These are phyloP conservation scores for Myrmophylax atrothorax DNA, from an alignment of 2,113 vertebrate species.

Conservation along the genomic window DNA sequence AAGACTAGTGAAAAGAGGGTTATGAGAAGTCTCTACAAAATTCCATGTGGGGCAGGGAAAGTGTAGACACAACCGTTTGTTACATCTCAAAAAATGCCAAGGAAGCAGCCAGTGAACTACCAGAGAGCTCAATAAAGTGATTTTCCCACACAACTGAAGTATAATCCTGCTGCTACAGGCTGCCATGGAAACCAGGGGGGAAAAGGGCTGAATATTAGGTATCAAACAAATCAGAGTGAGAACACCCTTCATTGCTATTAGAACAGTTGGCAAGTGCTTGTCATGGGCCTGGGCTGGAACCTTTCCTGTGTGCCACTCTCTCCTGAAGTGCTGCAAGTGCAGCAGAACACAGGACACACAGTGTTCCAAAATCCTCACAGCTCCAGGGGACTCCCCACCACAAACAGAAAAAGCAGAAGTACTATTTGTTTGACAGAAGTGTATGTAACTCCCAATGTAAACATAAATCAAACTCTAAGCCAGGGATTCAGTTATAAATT, in stretches of 20 bases:
- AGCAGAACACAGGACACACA: background rate
- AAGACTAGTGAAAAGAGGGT: background rate
- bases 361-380: background rate
- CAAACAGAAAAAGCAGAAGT: background rate
- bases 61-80: background rate
- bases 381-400: background rate
- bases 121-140: background rate
- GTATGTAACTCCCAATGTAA: background rate
- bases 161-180: background rate
- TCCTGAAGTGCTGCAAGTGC: background rate
- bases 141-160: background rate
- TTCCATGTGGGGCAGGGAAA: background rate
- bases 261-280: background rate
- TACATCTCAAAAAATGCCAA: background rate
- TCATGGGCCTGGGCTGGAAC: background rate
- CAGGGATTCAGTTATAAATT: background rate
- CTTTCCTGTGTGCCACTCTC: background rate
- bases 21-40: background rate
- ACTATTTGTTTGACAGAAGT: background rate
- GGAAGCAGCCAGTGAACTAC: background rate
- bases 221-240: background rate
- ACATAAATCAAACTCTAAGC: background rate
- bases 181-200: background rate
- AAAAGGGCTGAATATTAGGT: background rate
- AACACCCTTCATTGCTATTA: background rate